These are phyloP conservation scores for Catocala sponsa DNA, from an alignment of 2,888 invertebrate species.

Conservation along the genomic window DNA sequence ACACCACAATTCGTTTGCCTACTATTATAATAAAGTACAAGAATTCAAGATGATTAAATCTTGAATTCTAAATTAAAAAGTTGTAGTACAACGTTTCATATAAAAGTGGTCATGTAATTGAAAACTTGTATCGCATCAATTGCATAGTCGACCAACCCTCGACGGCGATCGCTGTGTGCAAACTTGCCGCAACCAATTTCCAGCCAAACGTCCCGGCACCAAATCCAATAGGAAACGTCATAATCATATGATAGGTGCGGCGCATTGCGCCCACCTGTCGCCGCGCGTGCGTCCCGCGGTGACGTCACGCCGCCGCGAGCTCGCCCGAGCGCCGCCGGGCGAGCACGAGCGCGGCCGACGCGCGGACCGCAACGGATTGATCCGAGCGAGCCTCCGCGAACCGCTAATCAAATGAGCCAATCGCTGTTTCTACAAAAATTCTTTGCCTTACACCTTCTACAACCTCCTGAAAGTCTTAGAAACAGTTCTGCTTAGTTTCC, in stretches of 20 bases:
- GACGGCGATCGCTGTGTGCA: slow-evolving; percentile 55
- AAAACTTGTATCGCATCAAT: slow-evolving; percentile 47
- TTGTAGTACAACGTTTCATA: not conserved
- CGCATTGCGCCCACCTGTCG: slow-evolving; percentile 88
- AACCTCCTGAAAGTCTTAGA: slow-evolving; percentile 15
- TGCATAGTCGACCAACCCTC: slow-evolving; percentile 45
- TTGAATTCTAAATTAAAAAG: too few species aligned
- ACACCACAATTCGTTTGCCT: too few species aligned
- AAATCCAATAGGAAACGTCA: slow-evolving; percentile 82
- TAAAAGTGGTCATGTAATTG: slow-evolving; percentile 45
- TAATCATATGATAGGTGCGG: slow-evolving; percentile 86
- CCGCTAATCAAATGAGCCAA: slow-evolving; percentile 69
- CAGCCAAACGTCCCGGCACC: slow-evolving; percentile 63
- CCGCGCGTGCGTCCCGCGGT: slow-evolving; percentile 84
- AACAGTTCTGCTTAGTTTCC: slow-evolving; percentile 6
- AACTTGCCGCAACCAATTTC: slow-evolving; percentile 71
- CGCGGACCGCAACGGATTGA: slow-evolving; percentile 76
- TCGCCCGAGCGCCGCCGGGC: slow-evolving; percentile 59
- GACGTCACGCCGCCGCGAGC: slow-evolving; percentile 78
- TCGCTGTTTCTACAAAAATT: slow-evolving; percentile 51
- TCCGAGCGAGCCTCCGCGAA: slow-evolving; percentile 67
- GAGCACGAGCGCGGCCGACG: slow-evolving; percentile 55
- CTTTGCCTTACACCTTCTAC: slow-evolving; percentile 22
- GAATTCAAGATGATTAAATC: too few species aligned
- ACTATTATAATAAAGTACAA: too few species aligned